Base-by-base conservation (phyloP, 2,113 vertebrate genomes). In the Poicephalus gulielmi region DNA sequence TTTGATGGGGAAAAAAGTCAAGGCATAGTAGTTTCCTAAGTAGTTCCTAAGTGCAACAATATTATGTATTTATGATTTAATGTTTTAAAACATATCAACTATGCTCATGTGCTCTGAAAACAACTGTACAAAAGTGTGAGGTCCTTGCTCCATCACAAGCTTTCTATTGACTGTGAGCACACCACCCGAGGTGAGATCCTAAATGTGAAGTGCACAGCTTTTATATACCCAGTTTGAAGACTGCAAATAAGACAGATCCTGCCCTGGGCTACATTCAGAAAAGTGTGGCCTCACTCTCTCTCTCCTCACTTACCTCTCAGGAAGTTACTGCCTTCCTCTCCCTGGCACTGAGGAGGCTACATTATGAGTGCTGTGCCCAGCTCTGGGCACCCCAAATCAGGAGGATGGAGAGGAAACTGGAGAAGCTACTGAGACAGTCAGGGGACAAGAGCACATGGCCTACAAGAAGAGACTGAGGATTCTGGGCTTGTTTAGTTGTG, bases 171-270 rank as follows among this genome's bases (percentile, higher is more conserved):
- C 41, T 35, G 23, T 47, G 44, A 13, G 16, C 37, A 35, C 0
- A 0, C 30, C 25, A 49, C 0, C 3, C n/a, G 15, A 69, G 41
- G 53, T 0, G 0, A 78, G 60, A 55, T 28, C 8, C 23, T 74
- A 27, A 52, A 59, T 28, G 22, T 60, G 5, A 37, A 83, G 28
- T 31, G 23, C 5, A 30, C 30, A 44, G 47, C 14, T 91, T 52
- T 64, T 41, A 18, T 13, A 24, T 6, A 39, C 13, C 28, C 28
- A 37, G 0, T 17, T 2, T 87, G 74, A 87, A 37, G 35, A 22
- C 25, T 41, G n/a, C 17, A 47, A 41, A 13, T 49, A 44, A 46
- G 52, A 55, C 62, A 64, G 31, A 70, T 7, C 16, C 18, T 49
- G 30, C 66, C 57, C 60, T 71, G 70, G 37, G 27, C 19, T 35